Evolutionary conservation across 1,140 invertebrate species (phyloP), one percentile per base, ranked within the genome.

Genomic region (Caerostris extrusa): DNA sequence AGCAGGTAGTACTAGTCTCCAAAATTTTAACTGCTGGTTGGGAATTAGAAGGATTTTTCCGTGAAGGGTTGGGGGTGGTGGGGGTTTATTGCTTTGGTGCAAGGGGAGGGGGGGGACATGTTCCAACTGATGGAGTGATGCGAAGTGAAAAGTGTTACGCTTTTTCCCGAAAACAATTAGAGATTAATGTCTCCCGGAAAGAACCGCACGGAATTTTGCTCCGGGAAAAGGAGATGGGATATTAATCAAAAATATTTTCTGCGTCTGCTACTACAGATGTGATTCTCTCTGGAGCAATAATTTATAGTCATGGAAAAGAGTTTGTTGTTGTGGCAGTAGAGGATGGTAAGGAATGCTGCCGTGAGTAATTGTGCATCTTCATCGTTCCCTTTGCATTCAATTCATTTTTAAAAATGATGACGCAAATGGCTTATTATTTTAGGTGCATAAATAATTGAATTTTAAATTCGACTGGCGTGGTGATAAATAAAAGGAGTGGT

Each of bases 181-280:
- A 92, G 90, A 92, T 92, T 83, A 85, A 92, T 92, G 90, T 91
- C 90, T 82, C 69, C n/a, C 50, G 61, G 77, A 90, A 90, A 19
- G 53, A 77, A 7, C 19, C 12, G 67, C 69, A 91, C 90, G 90
- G 61, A 90, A 90, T 90, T 90, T 90, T 34, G 34, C 34, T 19
- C 88, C 56, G 58, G 55, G 69, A 50, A 85, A 85, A 77, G 14
- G 71, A 77, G 61, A 64, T 34, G 50, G 71, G 71, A 50, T 53
- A 88, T 88, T 88, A 64, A 88, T 61, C 58, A 88, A 88, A 85
- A 85, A 64, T 85, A 83, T 92, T 92, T 92, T 64, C 90, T 77
- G 34, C 71, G 71, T 77, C 19, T 77, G 5, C 34, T 34, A 14
- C 34, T 17, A n/a, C 90, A 85, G 81, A 92, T 92, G 90, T 92